These are phyloP conservation scores for Hemitrygon akajei DNA, from an alignment of 2,797 vertebrate genomes.

Conservation along the genomic window DNA sequence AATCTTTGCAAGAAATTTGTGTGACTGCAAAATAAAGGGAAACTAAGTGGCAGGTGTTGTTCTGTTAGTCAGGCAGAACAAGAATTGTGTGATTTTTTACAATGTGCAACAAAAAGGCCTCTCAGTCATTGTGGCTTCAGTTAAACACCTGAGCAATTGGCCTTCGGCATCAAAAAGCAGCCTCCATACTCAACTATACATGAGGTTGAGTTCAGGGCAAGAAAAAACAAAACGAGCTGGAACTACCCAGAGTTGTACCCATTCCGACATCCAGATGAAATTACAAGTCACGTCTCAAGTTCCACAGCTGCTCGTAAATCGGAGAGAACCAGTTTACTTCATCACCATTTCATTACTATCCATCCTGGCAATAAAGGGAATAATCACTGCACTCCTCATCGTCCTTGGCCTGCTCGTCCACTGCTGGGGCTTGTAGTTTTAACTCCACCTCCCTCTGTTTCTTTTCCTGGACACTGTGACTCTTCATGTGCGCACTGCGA, in stretches of 20 bases:
- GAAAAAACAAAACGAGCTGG: no score
- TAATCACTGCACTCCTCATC: neutral
- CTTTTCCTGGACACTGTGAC: constrained; percentile 94
- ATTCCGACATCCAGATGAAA: neutral
- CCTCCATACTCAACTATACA: no score
- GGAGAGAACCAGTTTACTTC: neutral
- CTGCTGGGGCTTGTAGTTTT: constrained; percentile 71
- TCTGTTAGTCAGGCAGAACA: neutral
- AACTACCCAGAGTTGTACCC: neutral
- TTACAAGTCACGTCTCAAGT: neutral
- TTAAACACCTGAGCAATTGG: neutral
- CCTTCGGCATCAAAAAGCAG: neutral
- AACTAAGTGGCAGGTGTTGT: neutral
- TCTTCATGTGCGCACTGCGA: constrained; percentile 98
- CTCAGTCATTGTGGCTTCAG: neutral
- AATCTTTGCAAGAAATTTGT: neutral
- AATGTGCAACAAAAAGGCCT: neutral
- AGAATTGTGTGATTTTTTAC: neutral
- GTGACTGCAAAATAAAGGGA: neutral
- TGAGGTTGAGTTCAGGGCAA: no score
- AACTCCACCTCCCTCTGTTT: constrained; percentile 72
- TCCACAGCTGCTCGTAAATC: neutral
- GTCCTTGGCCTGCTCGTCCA: constrained; percentile 43
- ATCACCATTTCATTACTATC: neutral
- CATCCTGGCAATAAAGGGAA: neutral